Base-by-base conservation (phyloP, 2,113 vertebrate species). In the Onychostruthus taczanowskii region DNA sequence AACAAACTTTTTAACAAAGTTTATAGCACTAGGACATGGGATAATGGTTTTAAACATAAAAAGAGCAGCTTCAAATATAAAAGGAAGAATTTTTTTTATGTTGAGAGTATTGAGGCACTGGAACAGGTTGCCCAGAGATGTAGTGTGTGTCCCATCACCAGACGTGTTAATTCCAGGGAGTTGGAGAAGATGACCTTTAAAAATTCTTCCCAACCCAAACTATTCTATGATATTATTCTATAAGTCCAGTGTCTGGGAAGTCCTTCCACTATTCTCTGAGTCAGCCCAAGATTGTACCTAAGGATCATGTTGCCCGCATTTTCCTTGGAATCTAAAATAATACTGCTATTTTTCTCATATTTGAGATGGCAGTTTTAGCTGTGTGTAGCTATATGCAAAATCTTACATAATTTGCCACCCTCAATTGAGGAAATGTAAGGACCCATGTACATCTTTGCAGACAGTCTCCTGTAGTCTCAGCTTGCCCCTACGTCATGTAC, bases 141-240 rank as follows among this genome's bases (percentile, higher is more conserved):
- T 52, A 31, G 33, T 47, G 47, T 7, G 12, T 44, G 21, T 26
- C 21, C 24, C 22, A 41, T 46, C 19, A 13, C 16, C 9, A 12
- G 33, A 37, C 0, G 0, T 30, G 5, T 56, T 79, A 26, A 10
- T 28, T 59, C 22, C 6, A 62, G n/a, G 6, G 7, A 2, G 1
- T 27, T 84, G 33, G 20, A 79, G 17, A 44, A 35, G 9, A 13
- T 33, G 26, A 20, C 4, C 3, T 33, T 55, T 64, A 64, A 37
- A 85, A 21, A 27, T 69, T 31, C 39, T 2, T 81, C 81, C 31
- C 44, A 64, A 26, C 6, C 8, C 33, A 59, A 55, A 41, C 3
- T 19, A 13, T 58, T 59, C 43, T 52, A 5, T 24, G 13, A 41
- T 52, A 13, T 18, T 66, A 4, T 56, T 62, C n/a, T 63, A 3